Evolutionary conservation across 2,888 invertebrate species (phyloP), one percentile per base, ranked within the genome.

Genomic region (Atrina japonica): DNA sequence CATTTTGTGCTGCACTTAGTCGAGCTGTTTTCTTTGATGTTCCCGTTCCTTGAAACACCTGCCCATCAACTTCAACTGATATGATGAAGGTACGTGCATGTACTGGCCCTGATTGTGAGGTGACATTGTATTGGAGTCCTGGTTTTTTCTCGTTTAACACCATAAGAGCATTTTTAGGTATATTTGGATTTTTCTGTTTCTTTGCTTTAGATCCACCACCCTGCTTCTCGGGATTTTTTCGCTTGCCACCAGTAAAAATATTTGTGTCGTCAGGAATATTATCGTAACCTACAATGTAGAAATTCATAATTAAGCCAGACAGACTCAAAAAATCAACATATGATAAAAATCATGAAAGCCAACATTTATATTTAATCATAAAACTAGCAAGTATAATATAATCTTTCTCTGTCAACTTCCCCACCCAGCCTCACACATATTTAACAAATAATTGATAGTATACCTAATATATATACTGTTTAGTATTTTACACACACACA

Each of bases 61-160:
- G 61, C 30, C 61, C 61, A n/a, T 61, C 61, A 21, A 61, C 47
- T 21, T 61, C 61, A 14, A 61, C 61, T 21, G 61, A 41, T 11
- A 61, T 61, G 11, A 61, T 47, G 30, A 61, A 61, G 2, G 61
- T 61, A 0, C 49, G 61, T 3, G 61, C 61, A 18, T 61, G 61
- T 29, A 61, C 61, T 11, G 61, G 49, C 5, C 61, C 61, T 3
- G 61, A 30, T 35, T 61, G 61, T 11, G 61, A 61, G 9, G 25
- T 35, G 9, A 61, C 61, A 30, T 61, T 61, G 30, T 61, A 61
- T n/a, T 27, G 29, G 3, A 61, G 30, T 35, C 61, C 61, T 21
- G 61, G 47, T 1, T 61, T 50, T 9, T 29, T 47, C 11, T 61
- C 61, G 30, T 61, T 61, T 21, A 61, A 35, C 21, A 43, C 61